Percentiles rank a stretch among this genome's conserved stretches.
Conservation (phyloP, 2,888 invertebrate species). For the Erebia palarica region DNA sequence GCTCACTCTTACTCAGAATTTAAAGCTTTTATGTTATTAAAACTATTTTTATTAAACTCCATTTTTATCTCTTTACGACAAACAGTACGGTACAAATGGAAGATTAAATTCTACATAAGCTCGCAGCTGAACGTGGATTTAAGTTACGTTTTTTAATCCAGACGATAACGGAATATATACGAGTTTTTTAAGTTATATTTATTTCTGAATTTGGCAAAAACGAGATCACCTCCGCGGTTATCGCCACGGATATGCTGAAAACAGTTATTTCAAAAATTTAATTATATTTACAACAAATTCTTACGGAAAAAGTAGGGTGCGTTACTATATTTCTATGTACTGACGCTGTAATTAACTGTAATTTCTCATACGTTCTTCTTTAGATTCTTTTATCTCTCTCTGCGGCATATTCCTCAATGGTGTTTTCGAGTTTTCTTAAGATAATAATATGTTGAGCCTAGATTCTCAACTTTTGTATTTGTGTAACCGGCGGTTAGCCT, state of each 20-base stretch:
- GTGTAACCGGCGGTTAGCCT: too few relatives aligned
- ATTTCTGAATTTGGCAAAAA: slow-evolving; percentile 18
- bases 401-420: too few relatives aligned
- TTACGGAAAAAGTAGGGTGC: not conserved
- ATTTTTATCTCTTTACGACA: slow-evolving; percentile 30
- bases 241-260: not conserved
- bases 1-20: slow-evolving; percentile 1
- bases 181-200: slow-evolving; percentile 24
- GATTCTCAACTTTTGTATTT: too few relatives aligned
- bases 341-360: not conserved
- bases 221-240: slow-evolving; percentile 7
- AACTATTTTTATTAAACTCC: slow-evolving; percentile 30
- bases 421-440: too few relatives aligned
- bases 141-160: slow-evolving; percentile 35
- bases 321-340: too few relatives aligned
- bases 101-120: slow-evolving; percentile 38
- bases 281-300: not conserved
- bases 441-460: too few relatives aligned
- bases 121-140: slow-evolving; percentile 31
- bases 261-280: not conserved
- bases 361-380: not conserved
- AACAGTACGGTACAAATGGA: slow-evolving; percentile 35
- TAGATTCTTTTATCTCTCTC: too few relatives aligned
- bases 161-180: slow-evolving; percentile 31
- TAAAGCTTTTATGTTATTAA: slow-evolving; percentile 18